Conservation (phyloP, 2,797 vertebrate species). For the Lemur catta region DNA sequence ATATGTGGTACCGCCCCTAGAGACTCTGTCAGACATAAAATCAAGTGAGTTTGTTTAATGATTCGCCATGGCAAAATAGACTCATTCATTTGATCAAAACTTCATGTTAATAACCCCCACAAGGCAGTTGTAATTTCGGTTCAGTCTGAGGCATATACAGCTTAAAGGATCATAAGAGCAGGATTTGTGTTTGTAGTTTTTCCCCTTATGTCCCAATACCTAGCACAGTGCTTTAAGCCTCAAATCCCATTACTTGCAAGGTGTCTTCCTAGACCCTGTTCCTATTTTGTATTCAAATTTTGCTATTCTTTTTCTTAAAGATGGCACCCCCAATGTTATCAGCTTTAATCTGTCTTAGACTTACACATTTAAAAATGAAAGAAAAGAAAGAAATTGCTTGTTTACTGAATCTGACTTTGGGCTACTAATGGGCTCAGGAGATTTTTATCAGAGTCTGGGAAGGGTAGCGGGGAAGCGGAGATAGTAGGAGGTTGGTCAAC, state of each 20-base stretch:
- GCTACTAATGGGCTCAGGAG: background rate
- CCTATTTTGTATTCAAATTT: background rate
- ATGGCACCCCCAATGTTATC: background rate
- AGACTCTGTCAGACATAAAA: background rate
- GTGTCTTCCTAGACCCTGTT: background rate
- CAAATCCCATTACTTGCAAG: background rate
- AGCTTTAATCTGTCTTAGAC: background rate
- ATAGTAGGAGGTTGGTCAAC: background rate
- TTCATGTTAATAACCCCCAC: background rate
- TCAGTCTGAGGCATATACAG: background rate
- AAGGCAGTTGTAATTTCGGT: background rate
- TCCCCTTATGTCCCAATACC: background rate
- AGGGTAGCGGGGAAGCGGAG: background rate
- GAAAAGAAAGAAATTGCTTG: background rate
- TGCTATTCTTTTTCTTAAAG: background rate
- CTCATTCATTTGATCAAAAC: background rate
- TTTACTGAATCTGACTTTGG: background rate
- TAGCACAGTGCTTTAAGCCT: background rate
- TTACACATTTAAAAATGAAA: background rate
- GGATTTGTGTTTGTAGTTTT: background rate
- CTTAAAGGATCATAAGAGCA: background rate
- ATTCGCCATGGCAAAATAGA: background rate
- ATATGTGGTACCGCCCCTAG: background rate
- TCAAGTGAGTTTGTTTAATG: background rate
- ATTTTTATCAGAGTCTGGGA: background rate